These are phyloP conservation scores for Patagioenas fasciata DNA, from an alignment of 2,113 vertebrate genomes.

Conservation along the genomic window DNA sequence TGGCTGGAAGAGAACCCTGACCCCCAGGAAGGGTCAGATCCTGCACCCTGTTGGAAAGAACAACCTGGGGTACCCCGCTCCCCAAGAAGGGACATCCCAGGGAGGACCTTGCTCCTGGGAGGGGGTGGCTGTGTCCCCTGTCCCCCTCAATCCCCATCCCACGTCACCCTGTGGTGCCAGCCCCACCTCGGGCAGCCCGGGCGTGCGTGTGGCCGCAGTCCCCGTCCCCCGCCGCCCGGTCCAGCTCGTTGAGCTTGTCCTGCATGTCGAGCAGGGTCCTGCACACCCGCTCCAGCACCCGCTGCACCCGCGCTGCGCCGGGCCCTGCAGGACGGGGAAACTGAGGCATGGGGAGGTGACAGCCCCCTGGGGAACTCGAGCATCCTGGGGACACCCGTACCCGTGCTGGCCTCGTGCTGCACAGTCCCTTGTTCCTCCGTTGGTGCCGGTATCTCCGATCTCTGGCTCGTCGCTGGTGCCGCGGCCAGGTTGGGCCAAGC, in stretches of 20 bases:
- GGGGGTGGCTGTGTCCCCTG: fast-evolving
- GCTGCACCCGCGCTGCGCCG: background rate
- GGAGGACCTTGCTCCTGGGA: fast-evolving
- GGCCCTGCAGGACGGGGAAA: conserved; percentile 63
- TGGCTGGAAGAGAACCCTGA: no score
- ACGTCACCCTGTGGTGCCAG: background rate
- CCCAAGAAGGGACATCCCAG: background rate
- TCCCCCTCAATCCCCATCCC: background rate
- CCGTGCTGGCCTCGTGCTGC: conserved; percentile 13
- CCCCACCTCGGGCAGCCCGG: conserved; percentile 82
- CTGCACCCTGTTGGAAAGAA: no score
- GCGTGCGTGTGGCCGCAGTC: conserved; percentile 94
- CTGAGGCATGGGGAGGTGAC: fast-evolving
- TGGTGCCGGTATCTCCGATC: conserved; percentile 47
- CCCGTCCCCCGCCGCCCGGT: conserved; percentile 87
- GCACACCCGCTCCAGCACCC: conserved; percentile 78
- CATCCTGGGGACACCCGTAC: background rate
- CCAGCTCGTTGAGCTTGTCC: conserved; percentile 88
- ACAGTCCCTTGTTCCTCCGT: background rate
- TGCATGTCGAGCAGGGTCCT: conserved; percentile 75
- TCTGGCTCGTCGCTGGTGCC: conserved; percentile 60
- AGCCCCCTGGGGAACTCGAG: fast-evolving
- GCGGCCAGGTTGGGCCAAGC: conserved; percentile 85
- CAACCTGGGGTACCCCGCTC: no score
- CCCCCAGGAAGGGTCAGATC: background rate